Conservation (phyloP, 2,113 vertebrate species). For the Trochalopteron elliotii region DNA sequence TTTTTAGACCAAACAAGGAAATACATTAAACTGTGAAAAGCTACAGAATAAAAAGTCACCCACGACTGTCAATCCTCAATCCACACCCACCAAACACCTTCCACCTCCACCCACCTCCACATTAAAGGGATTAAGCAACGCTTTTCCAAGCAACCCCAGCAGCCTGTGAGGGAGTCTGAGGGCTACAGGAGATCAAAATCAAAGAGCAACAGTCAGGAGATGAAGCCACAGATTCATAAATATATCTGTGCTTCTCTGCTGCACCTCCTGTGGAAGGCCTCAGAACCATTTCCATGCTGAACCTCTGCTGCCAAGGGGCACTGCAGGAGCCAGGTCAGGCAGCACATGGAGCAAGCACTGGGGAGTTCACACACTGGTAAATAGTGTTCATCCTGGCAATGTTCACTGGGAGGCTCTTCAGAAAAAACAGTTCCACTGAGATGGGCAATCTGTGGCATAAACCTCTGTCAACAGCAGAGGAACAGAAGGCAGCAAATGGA, state of each 20-base stretch:
- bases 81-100: not conserved
- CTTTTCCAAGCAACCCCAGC: not conserved
- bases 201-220: not conserved
- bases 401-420: not conserved
- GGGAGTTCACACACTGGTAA: not conserved
- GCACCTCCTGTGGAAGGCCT: not conserved
- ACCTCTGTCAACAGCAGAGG: not conserved
- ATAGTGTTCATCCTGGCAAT: not conserved
- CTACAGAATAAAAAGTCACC: not conserved
- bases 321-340: not conserved
- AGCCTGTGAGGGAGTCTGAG: not conserved
- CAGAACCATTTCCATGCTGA: not conserved
- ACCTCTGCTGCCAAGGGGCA: not conserved
- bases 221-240: not conserved
- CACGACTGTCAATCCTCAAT: not conserved
- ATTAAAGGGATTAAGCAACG: not conserved
- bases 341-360: not conserved
- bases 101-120: not conserved
- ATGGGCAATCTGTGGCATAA: not conserved
- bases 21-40: not conserved
- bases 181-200: not conserved
- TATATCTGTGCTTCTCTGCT: not conserved
- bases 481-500: constrained; percentile 14
- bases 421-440: not conserved
- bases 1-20: constrained; percentile 8